These are phyloP conservation scores for Indicator indicator DNA, from an alignment of 2,113 vertebrate genomes.

Conservation along the genomic window DNA sequence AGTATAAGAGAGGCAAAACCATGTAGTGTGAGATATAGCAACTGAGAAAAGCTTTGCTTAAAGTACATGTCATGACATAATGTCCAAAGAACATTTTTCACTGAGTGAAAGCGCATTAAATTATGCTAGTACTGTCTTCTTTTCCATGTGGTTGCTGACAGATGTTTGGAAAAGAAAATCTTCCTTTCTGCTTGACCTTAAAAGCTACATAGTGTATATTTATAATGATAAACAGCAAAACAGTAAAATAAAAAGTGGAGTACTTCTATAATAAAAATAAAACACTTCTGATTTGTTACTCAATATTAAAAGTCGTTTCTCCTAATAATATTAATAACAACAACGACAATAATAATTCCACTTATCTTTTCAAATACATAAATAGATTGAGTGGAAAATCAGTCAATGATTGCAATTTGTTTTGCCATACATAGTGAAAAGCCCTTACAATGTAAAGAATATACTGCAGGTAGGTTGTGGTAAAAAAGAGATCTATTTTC, in stretches of 20 bases:
- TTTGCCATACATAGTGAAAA: conserved; percentile 57
- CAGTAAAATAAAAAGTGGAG: neutral
- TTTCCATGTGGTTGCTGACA: conserved; percentile 63
- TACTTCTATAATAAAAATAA: neutral
- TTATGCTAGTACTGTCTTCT: conserved; percentile 58
- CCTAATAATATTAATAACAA: neutral
- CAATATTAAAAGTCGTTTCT: conserved; percentile 5
- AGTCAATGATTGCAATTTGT: conserved; percentile 34
- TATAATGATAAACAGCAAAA: conserved; percentile 46
- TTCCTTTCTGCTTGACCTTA: conserved; percentile 72
- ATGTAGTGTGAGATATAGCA: conserved; percentile 35
- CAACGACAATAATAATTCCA: neutral
- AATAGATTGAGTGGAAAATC: conserved; percentile 15
- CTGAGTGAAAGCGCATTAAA: conserved; percentile 38
- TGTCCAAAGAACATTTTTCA: conserved; percentile 67
- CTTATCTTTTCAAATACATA: conserved; percentile 32
- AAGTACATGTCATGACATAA: conserved; percentile 59
- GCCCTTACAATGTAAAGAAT: conserved; percentile 66
- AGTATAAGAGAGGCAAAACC: conserved; percentile 59
- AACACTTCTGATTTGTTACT: neutral
- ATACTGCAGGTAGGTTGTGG: conserved; percentile 15
- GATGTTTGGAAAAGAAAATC: conserved; percentile 67
- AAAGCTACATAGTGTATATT: conserved; percentile 51
- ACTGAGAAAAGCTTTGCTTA: conserved; percentile 63
- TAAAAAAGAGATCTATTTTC: conserved; percentile 54